These are phyloP conservation scores for Parascotia fuliginaria DNA, from an alignment of 2,888 invertebrate species.

Conservation along the genomic window DNA sequence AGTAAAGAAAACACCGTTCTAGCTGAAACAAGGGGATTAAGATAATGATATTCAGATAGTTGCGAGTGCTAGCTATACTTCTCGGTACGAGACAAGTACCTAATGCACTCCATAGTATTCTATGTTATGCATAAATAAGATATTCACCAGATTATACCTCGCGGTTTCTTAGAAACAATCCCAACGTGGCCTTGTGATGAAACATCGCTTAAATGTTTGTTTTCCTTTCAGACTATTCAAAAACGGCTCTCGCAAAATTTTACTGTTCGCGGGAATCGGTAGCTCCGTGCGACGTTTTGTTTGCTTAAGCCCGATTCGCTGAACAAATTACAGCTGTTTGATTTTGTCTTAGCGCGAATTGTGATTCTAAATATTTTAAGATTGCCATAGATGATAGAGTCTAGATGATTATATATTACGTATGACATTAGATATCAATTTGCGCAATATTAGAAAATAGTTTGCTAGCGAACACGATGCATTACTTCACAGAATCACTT, in stretches of 20 bases:
- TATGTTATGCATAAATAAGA: slow-evolving; percentile 34
- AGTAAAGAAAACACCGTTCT: slow-evolving; percentile 16
- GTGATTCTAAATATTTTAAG: slow-evolving; percentile 55
- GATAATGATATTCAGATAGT: slow-evolving; percentile 17
- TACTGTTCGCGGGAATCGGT: slow-evolving; percentile 70
- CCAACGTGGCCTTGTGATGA: slow-evolving; percentile 72
- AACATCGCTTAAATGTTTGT: slow-evolving; percentile 76
- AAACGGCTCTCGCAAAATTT: slow-evolving; percentile 75
- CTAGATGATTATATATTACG: slow-evolving; percentile 15
- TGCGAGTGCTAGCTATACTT: slow-evolving; percentile 1
- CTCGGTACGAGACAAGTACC: slow-evolving; percentile 7
- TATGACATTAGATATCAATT: slow-evolving; percentile 22
- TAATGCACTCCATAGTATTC: slow-evolving; percentile 18
- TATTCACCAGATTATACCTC: slow-evolving; percentile 60
- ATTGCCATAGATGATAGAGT: slow-evolving; percentile 37
- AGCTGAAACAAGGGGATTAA: slow-evolving; percentile 27
- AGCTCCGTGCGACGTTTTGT: slow-evolving; percentile 67
- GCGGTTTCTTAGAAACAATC: slow-evolving; percentile 70
- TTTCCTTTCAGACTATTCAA: slow-evolving; percentile 76
- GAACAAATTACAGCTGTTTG: slow-evolving; percentile 72
- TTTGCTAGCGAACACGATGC: slow-evolving; percentile 59
- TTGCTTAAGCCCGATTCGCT: slow-evolving; percentile 68
- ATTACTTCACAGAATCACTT: slow-evolving; percentile 66
- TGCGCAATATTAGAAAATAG: slow-evolving; percentile 41
- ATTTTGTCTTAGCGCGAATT: slow-evolving; percentile 49